These are phyloP conservation scores for Druon quercuslanigerum DNA, from an alignment of 1,140 invertebrate species.

Conservation along the genomic window DNA sequence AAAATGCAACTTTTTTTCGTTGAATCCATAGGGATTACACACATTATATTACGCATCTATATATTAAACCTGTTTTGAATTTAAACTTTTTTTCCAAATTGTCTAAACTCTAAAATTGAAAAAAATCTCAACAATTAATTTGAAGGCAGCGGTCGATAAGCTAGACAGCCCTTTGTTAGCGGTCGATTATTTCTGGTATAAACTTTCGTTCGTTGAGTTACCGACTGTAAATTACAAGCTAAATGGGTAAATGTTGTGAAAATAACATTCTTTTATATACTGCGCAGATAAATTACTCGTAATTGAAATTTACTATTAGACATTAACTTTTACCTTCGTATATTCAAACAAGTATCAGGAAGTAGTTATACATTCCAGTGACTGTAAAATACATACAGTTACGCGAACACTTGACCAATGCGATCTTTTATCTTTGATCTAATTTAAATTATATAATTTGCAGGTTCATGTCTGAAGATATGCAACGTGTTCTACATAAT, in stretches of 20 bases:
- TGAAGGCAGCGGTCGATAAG: conserved; percentile 9
- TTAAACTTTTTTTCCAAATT: no score
- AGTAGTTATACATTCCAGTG: not conserved
- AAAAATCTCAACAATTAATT: no score
- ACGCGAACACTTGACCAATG: conserved; percentile 7
- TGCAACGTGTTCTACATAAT: not conserved
- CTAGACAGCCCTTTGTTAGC: not conserved
- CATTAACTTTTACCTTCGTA: conserved; percentile 1
- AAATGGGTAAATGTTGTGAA: not conserved
- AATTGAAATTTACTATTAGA: not conserved
- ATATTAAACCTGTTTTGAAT: no score
- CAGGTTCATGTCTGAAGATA: not conserved
- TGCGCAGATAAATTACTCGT: not conserved
- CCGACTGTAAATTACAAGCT: not conserved
- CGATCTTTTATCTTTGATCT: not conserved
- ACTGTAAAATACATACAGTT: conserved; percentile 12
- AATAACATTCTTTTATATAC: not conserved
- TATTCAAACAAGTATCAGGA: conserved; percentile 16
- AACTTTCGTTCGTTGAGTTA: not conserved
- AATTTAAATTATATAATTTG: conserved; percentile 18
- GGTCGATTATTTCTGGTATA: not conserved
- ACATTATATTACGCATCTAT: no score
- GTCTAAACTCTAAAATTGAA: no score
- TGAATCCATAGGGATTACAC: no score
- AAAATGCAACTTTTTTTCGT: no score